These are phyloP conservation scores for Chamaedrilus cognettii DNA, from an alignment of 2,888 invertebrate genomes.

Conservation along the genomic window DNA sequence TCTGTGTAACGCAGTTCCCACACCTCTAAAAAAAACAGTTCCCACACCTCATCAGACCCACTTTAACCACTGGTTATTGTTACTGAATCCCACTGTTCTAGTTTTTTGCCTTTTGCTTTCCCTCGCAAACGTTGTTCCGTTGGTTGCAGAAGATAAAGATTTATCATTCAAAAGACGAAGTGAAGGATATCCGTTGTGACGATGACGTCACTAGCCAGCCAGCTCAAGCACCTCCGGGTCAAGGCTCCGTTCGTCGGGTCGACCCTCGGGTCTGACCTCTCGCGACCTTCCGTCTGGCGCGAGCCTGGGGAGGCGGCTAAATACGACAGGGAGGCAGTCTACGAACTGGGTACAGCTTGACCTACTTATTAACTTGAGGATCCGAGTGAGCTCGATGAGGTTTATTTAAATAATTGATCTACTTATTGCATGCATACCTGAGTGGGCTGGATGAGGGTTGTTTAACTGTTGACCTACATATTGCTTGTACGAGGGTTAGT, in stretches of 20 bases:
- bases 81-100: too few relatives aligned
- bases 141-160: too few relatives aligned
- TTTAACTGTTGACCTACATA: neutral
- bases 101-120: too few relatives aligned
- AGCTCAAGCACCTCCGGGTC: neutral
- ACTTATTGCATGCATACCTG: neutral
- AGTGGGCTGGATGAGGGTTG: too few relatives aligned
- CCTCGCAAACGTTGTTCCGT: too few relatives aligned
- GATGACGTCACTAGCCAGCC: slow-evolving; percentile 3
- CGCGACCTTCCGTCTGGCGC: neutral
- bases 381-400: neutral
- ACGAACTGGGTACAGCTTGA: neutral
- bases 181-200: neutral
- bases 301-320: slow-evolving; percentile 7
- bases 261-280: neutral
- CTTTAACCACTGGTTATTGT: too few relatives aligned
- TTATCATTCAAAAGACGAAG: neutral
- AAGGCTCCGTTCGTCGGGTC: slow-evolving; percentile 1
- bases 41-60: too few relatives aligned
- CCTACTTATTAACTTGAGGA: neutral
- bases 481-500: neutral
- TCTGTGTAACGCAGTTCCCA: too few relatives aligned
- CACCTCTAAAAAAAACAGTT: too few relatives aligned
- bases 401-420: neutral
- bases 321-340: slow-evolving; percentile 1